Conservation (phyloP, 2,888 invertebrate genomes). For the Drosophila macrothrix region DNA sequence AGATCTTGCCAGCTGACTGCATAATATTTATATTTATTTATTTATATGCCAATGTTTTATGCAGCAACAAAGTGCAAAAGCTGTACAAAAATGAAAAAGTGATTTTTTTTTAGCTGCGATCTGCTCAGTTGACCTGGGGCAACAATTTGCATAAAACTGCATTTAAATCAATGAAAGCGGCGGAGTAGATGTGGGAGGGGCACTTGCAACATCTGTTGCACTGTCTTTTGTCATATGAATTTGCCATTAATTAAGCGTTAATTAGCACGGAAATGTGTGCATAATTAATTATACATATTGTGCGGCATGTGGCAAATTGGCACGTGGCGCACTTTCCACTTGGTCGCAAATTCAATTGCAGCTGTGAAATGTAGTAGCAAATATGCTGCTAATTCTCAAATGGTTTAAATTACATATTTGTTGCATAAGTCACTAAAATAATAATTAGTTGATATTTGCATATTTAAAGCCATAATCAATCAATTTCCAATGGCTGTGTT, state of each 20-base stretch:
- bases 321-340: constrained; percentile 35
- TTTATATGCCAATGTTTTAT: constrained; percentile 9
- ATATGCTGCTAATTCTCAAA: constrained; percentile 6
- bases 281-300: constrained; percentile 68
- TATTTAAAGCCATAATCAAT: background rate
- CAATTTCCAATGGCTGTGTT: background rate
- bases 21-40: background rate
- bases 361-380: constrained; percentile 12
- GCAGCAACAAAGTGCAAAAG: constrained; percentile 3
- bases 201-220: constrained; percentile 59
- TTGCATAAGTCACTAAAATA: background rate
- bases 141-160: constrained; percentile 64
- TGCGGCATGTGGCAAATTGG: constrained; percentile 17
- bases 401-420: constrained; percentile 2
- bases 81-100: background rate
- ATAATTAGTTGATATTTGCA: background rate
- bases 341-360: constrained; percentile 36
- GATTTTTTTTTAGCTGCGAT: background rate
- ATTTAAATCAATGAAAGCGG: constrained; percentile 66
- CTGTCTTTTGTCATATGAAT: constrained; percentile 53
- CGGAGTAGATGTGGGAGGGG: constrained; percentile 12
- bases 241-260: constrained; percentile 72
- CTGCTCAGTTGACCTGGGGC: background rate
- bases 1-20: too few species aligned
- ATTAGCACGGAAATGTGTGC: constrained; percentile 64